A percentile compares a stretch with the other conserved stretches of the same genome.
Evolutionary conservation across 2,113 vertebrate species (phyloP).

Genomic region (Glaucomys volans): DNA sequence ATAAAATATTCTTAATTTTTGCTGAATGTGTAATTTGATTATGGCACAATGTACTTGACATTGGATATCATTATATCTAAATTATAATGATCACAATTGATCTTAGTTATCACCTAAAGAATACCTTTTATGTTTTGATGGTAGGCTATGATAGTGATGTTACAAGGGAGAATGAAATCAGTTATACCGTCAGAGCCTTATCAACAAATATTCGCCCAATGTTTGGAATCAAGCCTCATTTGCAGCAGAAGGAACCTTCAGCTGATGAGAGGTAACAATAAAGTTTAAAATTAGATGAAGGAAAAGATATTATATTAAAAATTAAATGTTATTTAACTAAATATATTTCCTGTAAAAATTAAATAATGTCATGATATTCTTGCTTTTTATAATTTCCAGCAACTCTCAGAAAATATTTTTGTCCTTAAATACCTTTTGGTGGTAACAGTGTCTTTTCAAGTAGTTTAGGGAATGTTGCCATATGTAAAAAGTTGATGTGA

Average conservation of each 20-base stretch:
- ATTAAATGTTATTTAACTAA: conserved; percentile 41
- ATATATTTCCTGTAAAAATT: conserved; percentile 6
- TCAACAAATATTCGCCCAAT: conserved; percentile 96
- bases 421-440: neutral
- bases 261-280: conserved; percentile 95
- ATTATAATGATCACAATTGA: conserved; percentile 37
- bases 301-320: conserved; percentile 40
- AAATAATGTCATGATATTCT: neutral
- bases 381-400: neutral
- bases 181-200: conserved; percentile 98
- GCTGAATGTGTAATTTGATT: neutral
- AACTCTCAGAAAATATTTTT: conserved; percentile 23
- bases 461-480: neutral
- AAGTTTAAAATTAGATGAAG: conserved; percentile 65
- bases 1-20: conserved; percentile 56
- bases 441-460: neutral
- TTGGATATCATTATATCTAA: neutral
- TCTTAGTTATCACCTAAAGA: neutral
- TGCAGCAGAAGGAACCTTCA: conserved; percentile 97
- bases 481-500: neutral
- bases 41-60: neutral
- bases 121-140: conserved; percentile 41
- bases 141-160: conserved; percentile 99
- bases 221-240: conserved; percentile 96
- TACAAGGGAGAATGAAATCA: conserved; percentile 97